phyloP scores from a whole-genome alignment of 2,888 invertebrate genomes.

The Brachyopa scutellaris region DNA sequence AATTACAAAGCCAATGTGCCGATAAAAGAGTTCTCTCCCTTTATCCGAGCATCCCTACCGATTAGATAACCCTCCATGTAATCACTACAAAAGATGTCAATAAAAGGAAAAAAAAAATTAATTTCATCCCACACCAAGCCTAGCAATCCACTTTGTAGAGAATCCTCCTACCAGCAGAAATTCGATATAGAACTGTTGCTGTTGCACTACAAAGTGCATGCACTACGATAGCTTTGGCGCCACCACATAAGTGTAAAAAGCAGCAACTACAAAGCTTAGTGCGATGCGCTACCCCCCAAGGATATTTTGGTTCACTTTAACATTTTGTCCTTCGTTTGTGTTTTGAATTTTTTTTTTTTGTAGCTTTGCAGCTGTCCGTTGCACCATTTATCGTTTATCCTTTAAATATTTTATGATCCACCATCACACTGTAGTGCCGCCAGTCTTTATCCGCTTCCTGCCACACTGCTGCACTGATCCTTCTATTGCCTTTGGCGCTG shows the following conservation, averaged over 20 bases:
- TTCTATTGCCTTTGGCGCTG: conserved; percentile 41
- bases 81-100: conserved; percentile 43
- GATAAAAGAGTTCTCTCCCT: neutral
- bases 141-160: neutral
- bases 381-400: conserved; percentile 71
- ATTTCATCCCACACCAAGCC: conserved; percentile 13
- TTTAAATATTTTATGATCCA: conserved; percentile 71
- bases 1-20: conserved; percentile 11
- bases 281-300: conserved; percentile 55
- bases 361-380: conserved; percentile 57
- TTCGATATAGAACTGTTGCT: conserved; percentile 25
- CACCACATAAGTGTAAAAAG: conserved; percentile 39
- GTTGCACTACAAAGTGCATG: conserved; percentile 32
- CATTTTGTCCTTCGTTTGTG: conserved; percentile 44
- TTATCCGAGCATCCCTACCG: conserved; percentile 15
- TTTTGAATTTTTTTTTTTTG: conserved; percentile 7
- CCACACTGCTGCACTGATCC: conserved; percentile 35
- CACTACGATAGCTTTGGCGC: conserved; percentile 20
- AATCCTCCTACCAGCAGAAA: neutral
- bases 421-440: conserved; percentile 64
- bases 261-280: conserved; percentile 32
- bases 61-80: conserved; percentile 46
- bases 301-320: conserved; percentile 56
- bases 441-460: conserved; percentile 45
- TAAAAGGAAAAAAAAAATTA: conserved; percentile 60